phyloP scores from a whole-genome alignment of 2,113 vertebrate species.

The Xiphias gladius region DNA sequence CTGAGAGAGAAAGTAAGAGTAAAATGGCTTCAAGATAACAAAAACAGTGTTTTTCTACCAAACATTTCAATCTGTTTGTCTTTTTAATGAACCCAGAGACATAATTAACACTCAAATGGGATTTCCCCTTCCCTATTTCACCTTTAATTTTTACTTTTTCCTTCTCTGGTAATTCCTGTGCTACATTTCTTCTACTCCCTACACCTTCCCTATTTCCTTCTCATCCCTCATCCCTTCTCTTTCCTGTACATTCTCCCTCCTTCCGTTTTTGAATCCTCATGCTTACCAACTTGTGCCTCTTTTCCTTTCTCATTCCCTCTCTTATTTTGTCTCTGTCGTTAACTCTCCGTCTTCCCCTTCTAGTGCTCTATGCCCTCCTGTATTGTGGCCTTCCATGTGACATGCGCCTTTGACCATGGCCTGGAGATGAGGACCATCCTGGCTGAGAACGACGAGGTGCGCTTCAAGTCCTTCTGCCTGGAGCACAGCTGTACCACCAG shows the following conservation, averaged over 20 bases:
- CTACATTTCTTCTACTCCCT: neutral
- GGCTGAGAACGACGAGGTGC: slow-evolving; percentile 96
- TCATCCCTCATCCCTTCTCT: neutral
- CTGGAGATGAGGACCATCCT: slow-evolving; percentile 97
- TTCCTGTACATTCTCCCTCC: neutral
- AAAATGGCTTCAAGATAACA: slow-evolving; percentile 1
- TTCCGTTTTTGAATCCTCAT: neutral
- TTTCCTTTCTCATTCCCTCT: neutral
- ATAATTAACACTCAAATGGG: neutral
- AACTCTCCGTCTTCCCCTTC: slow-evolving; percentile 6
- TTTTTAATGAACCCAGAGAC: slow-evolving; percentile 5
- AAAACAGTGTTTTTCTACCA: neutral
- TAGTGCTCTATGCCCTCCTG: slow-evolving; percentile 98
- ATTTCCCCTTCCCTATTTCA: neutral
- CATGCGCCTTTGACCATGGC: slow-evolving; percentile 96
- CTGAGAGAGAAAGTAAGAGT: neutral
- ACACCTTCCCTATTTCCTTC: neutral
- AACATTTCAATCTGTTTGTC: neutral
- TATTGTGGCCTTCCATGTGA: slow-evolving; percentile 97
- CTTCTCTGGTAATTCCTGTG: neutral
- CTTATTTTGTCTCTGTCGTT: neutral
- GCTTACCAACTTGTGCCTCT: neutral
- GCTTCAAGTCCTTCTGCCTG: slow-evolving; percentile 98
- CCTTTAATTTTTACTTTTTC: neutral
- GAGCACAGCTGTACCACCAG: slow-evolving; percentile 91